Evolutionary conservation across 2,888 invertebrate species (phyloP).

Genomic region (Lithophane leautieri): DNA sequence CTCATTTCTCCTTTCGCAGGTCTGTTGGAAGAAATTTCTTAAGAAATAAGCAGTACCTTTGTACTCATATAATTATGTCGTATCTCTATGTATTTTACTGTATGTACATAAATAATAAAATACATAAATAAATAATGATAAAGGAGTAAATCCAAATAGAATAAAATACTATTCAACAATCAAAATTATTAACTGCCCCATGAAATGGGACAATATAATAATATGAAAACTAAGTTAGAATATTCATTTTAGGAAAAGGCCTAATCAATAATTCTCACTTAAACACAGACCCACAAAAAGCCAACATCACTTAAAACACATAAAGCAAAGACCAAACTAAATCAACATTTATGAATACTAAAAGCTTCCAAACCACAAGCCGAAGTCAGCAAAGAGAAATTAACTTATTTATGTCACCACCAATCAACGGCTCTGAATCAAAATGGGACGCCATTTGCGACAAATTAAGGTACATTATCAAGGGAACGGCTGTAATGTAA

Average conservation of each 20-base stretch:
- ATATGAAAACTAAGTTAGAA: not conserved
- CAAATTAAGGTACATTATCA: constrained; percentile 69
- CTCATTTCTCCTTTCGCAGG: no score
- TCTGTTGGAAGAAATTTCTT: no score
- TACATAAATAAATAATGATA: no score
- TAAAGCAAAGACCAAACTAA: constrained; percentile 25
- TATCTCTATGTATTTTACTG: no score
- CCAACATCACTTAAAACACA: constrained; percentile 10
- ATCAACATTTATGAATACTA: constrained; percentile 36
- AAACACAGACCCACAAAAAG: constrained; percentile 5
- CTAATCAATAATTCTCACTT: not conserved
- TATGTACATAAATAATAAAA: no score
- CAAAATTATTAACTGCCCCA: no score
- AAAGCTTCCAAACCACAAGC: constrained; percentile 30
- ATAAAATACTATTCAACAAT: not conserved
- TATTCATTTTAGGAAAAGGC: not conserved
- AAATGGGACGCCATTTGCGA: constrained; percentile 61
- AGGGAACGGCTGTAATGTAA: constrained; percentile 62
- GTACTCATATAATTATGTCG: no score
- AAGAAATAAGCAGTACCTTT: no score
- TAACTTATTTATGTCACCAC: constrained; percentile 48
- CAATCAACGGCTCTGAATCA: constrained; percentile 53
- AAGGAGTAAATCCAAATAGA: not conserved
- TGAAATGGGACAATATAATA: not conserved
- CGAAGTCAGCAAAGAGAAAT: constrained; percentile 39